Conservation (phyloP, 1,140 invertebrate species). For the Andrena cerasifolii region DNA sequence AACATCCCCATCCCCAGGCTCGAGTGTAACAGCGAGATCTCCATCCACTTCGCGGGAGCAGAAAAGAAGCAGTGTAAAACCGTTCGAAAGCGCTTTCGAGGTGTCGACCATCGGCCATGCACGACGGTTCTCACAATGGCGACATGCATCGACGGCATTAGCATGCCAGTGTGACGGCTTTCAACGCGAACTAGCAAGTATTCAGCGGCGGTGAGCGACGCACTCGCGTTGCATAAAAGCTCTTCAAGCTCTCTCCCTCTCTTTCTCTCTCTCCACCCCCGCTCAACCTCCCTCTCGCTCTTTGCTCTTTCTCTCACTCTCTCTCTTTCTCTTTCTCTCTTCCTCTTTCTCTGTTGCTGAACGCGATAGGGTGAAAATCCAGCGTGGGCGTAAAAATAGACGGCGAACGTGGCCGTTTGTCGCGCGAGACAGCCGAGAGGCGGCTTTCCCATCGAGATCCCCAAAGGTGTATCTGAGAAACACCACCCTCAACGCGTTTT, state of each 20-base stretch:
- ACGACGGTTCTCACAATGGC: background rate
- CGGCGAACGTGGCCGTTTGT: background rate
- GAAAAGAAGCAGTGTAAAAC: background rate
- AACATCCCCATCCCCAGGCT: too few relatives aligned
- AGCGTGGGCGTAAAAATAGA: background rate
- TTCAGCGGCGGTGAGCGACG: constrained; percentile 5
- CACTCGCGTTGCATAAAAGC: constrained; percentile 2
- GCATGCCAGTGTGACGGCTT: background rate
- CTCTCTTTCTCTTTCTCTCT: too few relatives aligned
- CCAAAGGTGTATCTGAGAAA: background rate
- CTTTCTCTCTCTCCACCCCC: too few relatives aligned
- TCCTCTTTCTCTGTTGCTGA: too few relatives aligned
- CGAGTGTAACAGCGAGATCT: too few relatives aligned
- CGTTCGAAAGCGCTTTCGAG: background rate
- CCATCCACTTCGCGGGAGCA: too few relatives aligned
- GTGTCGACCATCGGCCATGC: background rate
- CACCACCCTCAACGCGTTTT: constrained; percentile 6
- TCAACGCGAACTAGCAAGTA: background rate
- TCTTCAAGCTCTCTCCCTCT: background rate
- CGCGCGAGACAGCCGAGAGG: background rate
- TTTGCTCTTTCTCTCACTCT: too few relatives aligned
- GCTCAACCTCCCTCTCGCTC: too few relatives aligned
- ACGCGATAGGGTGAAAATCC: constrained; percentile 15
- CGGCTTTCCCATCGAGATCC: background rate
- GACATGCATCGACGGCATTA: background rate